phyloP scores from a whole-genome alignment of 1,140 invertebrate species.

The Cardiocondyla obscurior region DNA sequence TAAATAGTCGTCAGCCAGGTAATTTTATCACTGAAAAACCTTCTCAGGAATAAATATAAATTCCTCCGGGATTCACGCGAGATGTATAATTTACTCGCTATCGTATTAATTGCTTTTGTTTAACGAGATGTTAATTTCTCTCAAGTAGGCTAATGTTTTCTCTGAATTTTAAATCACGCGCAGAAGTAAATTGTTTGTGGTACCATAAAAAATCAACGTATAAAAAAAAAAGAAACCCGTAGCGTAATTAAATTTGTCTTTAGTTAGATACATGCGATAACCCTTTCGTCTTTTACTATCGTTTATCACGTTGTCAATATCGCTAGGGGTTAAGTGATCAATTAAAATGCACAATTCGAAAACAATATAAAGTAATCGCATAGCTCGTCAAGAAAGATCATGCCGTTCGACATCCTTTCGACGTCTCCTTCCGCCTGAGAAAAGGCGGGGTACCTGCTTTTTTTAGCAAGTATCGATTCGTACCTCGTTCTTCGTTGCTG shows the following conservation, averaged over 20 bases:
- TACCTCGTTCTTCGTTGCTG: neutral
- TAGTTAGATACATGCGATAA: neutral
- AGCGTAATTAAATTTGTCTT: neutral
- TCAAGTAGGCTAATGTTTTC: neutral
- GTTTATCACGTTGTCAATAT: neutral
- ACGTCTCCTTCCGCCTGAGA: slow-evolving; percentile 12
- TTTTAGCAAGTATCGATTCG: slow-evolving; percentile 32
- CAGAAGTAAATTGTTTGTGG: neutral
- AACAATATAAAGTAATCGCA: neutral
- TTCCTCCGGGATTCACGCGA: neutral
- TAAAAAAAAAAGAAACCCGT: neutral
- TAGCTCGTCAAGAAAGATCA: neutral
- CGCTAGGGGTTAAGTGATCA: neutral
- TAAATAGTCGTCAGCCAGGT: neutral
- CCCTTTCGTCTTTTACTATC: neutral
- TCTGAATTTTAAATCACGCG: neutral
- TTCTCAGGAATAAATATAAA: neutral
- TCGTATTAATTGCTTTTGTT: neutral
- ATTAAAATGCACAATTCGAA: neutral
- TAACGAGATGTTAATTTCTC: neutral
- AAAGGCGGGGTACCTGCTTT: neutral
- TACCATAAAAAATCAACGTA: neutral
- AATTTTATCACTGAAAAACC: neutral
- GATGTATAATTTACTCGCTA: slow-evolving; percentile 4
- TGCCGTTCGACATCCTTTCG: neutral